Percentiles rank a stretch among this genome's conserved stretches.
These are phyloP conservation scores for Lateolabrax maculatus DNA, from an alignment of 2,797 vertebrate genomes.

Conservation along the genomic window DNA sequence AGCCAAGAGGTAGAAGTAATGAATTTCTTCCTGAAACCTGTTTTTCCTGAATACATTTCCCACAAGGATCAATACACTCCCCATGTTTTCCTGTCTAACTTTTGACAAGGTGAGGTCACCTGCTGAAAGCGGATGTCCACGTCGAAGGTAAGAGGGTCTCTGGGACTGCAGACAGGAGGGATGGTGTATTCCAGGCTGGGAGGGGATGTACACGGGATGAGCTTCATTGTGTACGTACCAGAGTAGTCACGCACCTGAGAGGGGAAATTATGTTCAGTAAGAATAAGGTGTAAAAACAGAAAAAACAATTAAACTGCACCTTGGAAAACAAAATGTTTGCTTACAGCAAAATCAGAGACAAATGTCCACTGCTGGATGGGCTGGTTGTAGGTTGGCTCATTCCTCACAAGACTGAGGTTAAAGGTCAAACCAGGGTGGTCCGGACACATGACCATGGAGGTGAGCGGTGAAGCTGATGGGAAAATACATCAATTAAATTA, in stretches of 20 bases:
- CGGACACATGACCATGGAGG: constrained; percentile 91
- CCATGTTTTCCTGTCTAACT: not conserved
- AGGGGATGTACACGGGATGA: constrained; percentile 90
- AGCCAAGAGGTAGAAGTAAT: constrained; percentile 12
- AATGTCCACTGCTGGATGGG: constrained; percentile 97
- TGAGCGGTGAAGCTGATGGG: constrained; percentile 86
- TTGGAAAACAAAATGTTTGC: constrained; percentile 39
- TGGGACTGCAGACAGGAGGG: constrained; percentile 91
- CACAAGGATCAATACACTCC: not conserved
- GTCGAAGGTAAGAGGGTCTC: constrained; percentile 92
- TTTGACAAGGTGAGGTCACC: constrained; percentile 76
- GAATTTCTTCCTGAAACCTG: not conserved
- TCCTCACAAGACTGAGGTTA: constrained; percentile 91
- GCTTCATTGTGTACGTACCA: constrained; percentile 92
- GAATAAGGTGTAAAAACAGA: not conserved
- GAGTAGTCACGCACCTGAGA: constrained; percentile 95
- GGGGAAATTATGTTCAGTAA: not conserved
- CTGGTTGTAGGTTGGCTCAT: constrained; percentile 92
- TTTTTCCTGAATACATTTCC: not conserved
- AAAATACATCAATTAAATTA: not conserved
- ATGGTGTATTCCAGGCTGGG: constrained; percentile 88
- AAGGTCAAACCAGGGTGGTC: constrained; percentile 93
- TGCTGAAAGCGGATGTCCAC: constrained; percentile 98
- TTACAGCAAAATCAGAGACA: constrained; percentile 94
- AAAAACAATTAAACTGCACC: not conserved